phyloP scores from a whole-genome alignment of 1,140 invertebrate genomes.

The Dryas iulia region DNA sequence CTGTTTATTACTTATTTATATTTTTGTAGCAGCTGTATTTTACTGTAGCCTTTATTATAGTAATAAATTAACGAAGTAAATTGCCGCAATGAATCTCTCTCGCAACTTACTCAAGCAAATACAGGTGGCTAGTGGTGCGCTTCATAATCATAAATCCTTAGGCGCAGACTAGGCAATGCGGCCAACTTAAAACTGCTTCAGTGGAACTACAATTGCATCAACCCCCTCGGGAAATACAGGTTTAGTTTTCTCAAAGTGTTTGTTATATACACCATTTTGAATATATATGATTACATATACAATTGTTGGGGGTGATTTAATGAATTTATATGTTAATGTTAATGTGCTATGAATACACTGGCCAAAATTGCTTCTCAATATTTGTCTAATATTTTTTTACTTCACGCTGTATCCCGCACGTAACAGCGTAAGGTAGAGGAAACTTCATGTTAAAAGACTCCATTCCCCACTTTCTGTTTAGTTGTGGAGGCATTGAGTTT shows the following conservation, averaged over 20 bases:
- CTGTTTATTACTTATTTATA: conserved; percentile 4
- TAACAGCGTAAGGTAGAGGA: no score
- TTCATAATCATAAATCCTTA: conserved; percentile 25
- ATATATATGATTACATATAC: not conserved
- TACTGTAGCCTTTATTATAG: conserved; percentile 18
- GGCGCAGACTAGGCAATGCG: conserved; percentile 1
- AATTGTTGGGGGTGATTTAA: no score
- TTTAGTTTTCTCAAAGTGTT: conserved; percentile 11
- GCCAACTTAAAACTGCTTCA: conserved; percentile 7
- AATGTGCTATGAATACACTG: no score
- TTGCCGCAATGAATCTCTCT: conserved; percentile 22
- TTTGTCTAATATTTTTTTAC: no score
- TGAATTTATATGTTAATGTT: no score
- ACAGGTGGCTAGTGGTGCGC: conserved; percentile 20
- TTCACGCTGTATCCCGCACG: no score
- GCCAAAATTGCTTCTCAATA: no score
- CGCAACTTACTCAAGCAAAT: conserved; percentile 23
- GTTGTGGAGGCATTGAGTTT: no score
- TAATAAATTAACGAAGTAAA: conserved; percentile 24
- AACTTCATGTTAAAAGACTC: no score
- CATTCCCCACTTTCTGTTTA: no score
- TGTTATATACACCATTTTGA: not conserved
- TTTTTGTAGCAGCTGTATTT: conserved; percentile 10
- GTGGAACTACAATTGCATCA: conserved; percentile 1
- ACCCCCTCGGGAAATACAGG: not conserved